phyloP scores from a whole-genome alignment of 64 coral and sea anemone species.

The Pocillopora damicornis region DNA sequence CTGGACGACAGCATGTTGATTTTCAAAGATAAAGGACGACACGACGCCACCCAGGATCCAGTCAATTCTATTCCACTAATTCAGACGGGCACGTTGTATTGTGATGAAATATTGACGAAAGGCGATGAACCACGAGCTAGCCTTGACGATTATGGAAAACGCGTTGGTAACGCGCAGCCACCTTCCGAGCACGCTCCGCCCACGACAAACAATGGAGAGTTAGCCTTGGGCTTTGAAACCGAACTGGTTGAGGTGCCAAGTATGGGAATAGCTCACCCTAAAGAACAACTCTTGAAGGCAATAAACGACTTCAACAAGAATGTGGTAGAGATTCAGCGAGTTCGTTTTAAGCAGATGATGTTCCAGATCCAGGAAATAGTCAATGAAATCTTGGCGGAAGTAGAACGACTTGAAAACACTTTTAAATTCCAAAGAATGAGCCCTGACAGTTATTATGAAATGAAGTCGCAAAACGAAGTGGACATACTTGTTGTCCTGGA shows the following conservation, averaged over 20 bases:
- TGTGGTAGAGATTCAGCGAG: conserved; percentile 11
- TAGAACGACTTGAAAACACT: conserved; percentile 24
- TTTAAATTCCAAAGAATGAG: conserved; percentile 60
- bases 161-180: background rate
- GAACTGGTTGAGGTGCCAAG: conserved; percentile 14
- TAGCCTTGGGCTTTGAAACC: conserved; percentile 11
- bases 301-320: conserved; percentile 35
- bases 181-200: background rate
- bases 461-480: conserved; percentile 65
- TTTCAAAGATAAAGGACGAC: background rate
- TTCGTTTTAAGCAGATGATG: conserved; percentile 64
- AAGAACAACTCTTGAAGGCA: background rate
- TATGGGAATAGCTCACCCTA: conserved; percentile 12
- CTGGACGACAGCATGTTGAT: background rate
- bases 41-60: background rate
- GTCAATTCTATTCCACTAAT: background rate
- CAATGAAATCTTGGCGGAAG: conserved; percentile 58
- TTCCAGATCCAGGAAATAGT: conserved; percentile 71
- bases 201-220: background rate
- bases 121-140: background rate
- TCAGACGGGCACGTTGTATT: background rate
- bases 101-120: background rate
- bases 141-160: background rate
- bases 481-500: conserved; percentile 73
- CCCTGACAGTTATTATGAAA: conserved; percentile 59